These are phyloP conservation scores for Stenodema calcarata DNA, from an alignment of 2,888 invertebrate genomes.

Conservation along the genomic window DNA sequence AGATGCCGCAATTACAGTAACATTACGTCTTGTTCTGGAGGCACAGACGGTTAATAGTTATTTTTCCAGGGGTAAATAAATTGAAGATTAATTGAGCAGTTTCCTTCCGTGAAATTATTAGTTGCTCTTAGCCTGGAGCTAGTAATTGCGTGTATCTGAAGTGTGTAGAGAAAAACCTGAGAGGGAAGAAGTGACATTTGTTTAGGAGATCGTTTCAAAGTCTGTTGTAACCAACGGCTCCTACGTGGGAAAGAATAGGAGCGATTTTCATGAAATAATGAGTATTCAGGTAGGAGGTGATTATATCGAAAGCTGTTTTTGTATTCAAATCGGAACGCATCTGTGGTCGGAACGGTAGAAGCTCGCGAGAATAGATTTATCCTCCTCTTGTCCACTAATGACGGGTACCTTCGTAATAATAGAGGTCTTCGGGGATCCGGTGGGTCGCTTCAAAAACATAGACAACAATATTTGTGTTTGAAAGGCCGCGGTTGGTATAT, in stretches of 20 bases:
- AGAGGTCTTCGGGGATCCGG: background rate
- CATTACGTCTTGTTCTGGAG: too few species aligned
- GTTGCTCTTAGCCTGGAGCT: background rate
- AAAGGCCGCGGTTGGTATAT: too few species aligned
- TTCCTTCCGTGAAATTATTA: background rate
- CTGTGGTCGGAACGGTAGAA: background rate
- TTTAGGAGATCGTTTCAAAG: background rate
- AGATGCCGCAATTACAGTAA: too few species aligned
- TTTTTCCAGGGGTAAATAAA: background rate
- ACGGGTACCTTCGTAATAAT: background rate
- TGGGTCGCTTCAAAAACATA: background rate
- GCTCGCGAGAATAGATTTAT: constrained; percentile 17
- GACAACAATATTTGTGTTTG: too few species aligned
- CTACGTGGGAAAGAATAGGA: background rate
- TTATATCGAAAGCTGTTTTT: background rate
- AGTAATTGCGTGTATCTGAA: background rate
- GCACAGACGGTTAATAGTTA: background rate
- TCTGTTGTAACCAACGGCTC: background rate
- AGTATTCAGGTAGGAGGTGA: background rate
- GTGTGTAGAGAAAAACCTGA: background rate
- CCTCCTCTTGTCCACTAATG: background rate
- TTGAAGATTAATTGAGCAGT: background rate
- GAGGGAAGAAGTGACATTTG: background rate
- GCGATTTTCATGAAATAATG: background rate
- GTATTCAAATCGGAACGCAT: background rate